Evolutionary conservation across 2,888 invertebrate genomes (phyloP).

Genomic region (Coremacera marginata): DNA sequence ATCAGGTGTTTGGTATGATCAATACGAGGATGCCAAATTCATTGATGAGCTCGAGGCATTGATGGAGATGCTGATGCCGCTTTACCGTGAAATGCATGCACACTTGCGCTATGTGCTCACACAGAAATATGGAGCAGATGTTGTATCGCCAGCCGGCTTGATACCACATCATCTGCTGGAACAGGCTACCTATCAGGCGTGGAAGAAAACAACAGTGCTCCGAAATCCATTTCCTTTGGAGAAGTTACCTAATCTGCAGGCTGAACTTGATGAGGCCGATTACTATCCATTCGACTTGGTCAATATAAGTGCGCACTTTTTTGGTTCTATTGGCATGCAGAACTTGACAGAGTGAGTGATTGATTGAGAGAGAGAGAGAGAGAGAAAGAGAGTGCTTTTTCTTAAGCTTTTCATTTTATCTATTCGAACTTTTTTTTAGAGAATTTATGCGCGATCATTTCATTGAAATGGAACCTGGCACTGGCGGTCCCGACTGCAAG

Average conservation of each 20-base stretch:
- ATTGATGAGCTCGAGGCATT: constrained; percentile 49
- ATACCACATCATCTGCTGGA: constrained; percentile 82
- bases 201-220: constrained; percentile 69
- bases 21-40: constrained; percentile 53
- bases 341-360: constrained; percentile 54
- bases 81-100: constrained; percentile 84
- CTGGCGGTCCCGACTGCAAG: constrained; percentile 58
- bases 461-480: constrained; percentile 50
- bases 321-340: constrained; percentile 52
- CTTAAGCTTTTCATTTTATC: not conserved
- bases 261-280: constrained; percentile 60
- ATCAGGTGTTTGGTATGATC: constrained; percentile 54
- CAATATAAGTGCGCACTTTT: constrained; percentile 54
- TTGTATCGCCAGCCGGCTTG: constrained; percentile 75
- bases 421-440: constrained; percentile 38
- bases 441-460: constrained; percentile 50
- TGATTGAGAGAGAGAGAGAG: not conserved
- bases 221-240: constrained; percentile 54
- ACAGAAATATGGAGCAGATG: constrained; percentile 76
- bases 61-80: constrained; percentile 76
- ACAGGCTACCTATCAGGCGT: constrained; percentile 84
- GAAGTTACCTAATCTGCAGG: constrained; percentile 74
- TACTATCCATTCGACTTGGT: constrained; percentile 53
- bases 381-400: not conserved
- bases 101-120: constrained; percentile 79